phyloP scores from a whole-genome alignment of 2,113 vertebrate genomes.

The Limanda limanda region DNA sequence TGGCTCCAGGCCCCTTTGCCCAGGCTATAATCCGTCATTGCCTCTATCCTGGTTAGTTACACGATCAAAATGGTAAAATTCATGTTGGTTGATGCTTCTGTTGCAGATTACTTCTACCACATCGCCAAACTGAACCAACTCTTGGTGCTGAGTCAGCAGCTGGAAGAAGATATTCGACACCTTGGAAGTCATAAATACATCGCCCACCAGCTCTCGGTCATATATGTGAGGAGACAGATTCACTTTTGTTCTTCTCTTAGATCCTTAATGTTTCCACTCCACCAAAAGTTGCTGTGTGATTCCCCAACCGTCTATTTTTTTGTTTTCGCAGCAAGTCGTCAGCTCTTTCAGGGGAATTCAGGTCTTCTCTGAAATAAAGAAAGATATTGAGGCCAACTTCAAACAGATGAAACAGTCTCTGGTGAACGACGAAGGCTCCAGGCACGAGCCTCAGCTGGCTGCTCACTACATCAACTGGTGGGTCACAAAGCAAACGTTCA shows the following conservation, averaged over 20 bases:
- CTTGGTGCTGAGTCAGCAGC: conserved; percentile 84
- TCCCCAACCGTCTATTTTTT: background rate
- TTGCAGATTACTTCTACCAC: conserved; percentile 83
- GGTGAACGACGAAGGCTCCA: conserved; percentile 75
- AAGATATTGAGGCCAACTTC: conserved; percentile 86
- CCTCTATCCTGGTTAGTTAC: background rate
- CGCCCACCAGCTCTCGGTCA: conserved; percentile 86
- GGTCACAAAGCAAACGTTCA: conserved; percentile 32
- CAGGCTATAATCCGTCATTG: too few species aligned
- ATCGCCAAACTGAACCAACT: conserved; percentile 85
- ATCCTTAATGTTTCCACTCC: background rate
- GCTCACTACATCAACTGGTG: conserved; percentile 82
- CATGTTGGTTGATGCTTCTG: conserved; percentile 10
- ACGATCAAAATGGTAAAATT: background rate
- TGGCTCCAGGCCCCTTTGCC: too few species aligned
- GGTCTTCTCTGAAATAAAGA: conserved; percentile 79
- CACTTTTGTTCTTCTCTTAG: background rate
- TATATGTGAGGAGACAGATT: conserved; percentile 78
- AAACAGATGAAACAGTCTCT: conserved; percentile 85
- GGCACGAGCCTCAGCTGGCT: conserved; percentile 83
- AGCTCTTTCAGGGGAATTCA: conserved; percentile 81
- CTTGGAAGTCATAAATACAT: conserved; percentile 88
- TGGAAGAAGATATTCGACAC: conserved; percentile 85
- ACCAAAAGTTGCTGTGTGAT: background rate
- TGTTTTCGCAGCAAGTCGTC: conserved; percentile 80